Evolutionary conservation across 2,797 vertebrate genomes (phyloP).

Genomic region (Parauchenoglanis punctatus): DNA sequence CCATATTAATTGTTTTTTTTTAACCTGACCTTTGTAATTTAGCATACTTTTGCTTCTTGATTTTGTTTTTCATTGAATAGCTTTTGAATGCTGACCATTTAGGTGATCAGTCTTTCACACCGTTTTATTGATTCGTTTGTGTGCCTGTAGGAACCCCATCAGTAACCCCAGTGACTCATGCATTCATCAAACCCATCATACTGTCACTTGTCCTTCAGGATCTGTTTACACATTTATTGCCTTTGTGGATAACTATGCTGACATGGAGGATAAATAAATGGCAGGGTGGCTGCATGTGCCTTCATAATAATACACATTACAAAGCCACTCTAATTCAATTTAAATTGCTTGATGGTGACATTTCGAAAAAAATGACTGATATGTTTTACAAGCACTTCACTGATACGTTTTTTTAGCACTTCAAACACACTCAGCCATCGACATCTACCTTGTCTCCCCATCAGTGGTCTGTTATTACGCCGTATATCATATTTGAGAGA

Average conservation of each 20-base stretch:
- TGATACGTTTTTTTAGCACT: neutral
- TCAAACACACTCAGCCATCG: neutral
- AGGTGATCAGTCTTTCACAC: neutral
- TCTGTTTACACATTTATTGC: constrained; percentile 12
- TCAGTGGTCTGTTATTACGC: constrained; percentile 35
- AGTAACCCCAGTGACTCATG: constrained; percentile 13
- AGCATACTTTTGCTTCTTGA: neutral
- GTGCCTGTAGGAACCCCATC: neutral
- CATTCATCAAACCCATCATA: constrained; percentile 15
- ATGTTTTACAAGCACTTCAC: neutral
- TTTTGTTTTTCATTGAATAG: neutral
- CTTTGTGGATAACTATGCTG: neutral
- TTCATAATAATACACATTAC: constrained; percentile 8
- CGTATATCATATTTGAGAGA: constrained; percentile 32
- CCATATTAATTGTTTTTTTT: neutral
- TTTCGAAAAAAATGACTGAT: neutral
- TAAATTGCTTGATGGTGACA: constrained; percentile 10
- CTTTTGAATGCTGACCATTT: neutral
- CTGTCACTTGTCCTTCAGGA: constrained; percentile 18
- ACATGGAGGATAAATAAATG: neutral
- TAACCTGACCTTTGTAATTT: neutral
- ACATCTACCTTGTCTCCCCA: constrained; percentile 31
- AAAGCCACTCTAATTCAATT: constrained; percentile 4
- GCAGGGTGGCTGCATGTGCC: neutral
- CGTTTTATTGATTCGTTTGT: neutral